phyloP scores from a whole-genome alignment of 2,113 vertebrate genomes.

The Saccopteryx leptura region DNA sequence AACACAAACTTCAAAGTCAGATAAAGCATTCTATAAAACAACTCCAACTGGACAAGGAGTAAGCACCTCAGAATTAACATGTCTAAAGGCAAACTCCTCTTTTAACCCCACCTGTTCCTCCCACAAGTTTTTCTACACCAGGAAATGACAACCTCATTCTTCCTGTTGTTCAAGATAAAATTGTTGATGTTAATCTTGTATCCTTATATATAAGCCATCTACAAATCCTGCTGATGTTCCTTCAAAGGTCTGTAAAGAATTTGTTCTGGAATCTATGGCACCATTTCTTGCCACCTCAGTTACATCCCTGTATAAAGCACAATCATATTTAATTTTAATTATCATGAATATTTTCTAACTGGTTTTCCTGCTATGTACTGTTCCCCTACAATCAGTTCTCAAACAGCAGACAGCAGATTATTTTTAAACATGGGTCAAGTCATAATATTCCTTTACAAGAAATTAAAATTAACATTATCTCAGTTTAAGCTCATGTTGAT shows the following conservation, averaged over 20 bases:
- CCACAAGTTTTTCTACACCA: neutral
- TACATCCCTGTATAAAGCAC: neutral
- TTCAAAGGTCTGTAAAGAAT: neutral
- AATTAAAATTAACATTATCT: neutral
- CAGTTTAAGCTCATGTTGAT: neutral
- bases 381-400: neutral
- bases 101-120: neutral
- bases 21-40: neutral
- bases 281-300: neutral
- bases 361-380: neutral
- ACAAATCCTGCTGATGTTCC: neutral
- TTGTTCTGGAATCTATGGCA: neutral
- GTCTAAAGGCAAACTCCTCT: neutral
- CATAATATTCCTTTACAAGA: neutral
- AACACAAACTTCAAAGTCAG: neutral
- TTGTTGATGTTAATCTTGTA: neutral
- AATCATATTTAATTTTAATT: neutral
- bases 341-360: neutral
- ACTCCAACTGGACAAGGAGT: neutral
- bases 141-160: neutral
- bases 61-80: neutral
- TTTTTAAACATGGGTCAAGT: neutral
- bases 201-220: neutral
- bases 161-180: neutral
- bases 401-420: neutral